Base-by-base conservation (phyloP, 2,888 invertebrate genomes). In the Drymonia ruficornis region DNA sequence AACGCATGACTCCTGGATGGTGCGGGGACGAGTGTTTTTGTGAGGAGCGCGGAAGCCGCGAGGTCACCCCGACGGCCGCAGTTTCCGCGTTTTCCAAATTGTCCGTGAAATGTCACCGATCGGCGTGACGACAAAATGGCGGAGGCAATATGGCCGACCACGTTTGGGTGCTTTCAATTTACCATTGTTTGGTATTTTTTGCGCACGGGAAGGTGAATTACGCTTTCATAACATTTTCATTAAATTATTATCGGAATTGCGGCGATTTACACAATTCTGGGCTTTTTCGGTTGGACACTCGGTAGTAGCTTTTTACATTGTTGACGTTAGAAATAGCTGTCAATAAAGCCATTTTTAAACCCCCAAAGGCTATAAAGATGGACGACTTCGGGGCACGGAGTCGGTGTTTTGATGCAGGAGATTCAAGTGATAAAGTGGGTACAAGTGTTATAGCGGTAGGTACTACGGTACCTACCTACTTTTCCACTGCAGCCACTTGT, bases 31-130 rank as follows among this genome's bases (percentile, higher is more conserved):
- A 53, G 53, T 62, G 76, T 80, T 82, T 81, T 81, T 81, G 74
- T 63, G 7, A 53, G 47, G 49, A 59, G 60, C 55, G 71, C 86
- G 84, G 86, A 85, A 84, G 81, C 52, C 64, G 65, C 81, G 78
- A 84, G 83, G 82, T 56, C 80, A 63, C 59, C 46, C 23, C 53
- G 53, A 44, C 52, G 49, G 52, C 43, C 38, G 29, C 28, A 36
- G 65, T 54, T 83, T 84, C 84, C 84, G 82, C 64, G 75, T 76
- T 79, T 76, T 73, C 79, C 70, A 72, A 74, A 70, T 71, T 75
- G 68, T 70, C 75, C 76, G 78, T 74, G 76, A 76, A 80, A 73
- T 74, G 71, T 70, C 61, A 63, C 63, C 42, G 53, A 61, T 59
- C 66, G 63, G 60, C 77, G 76, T 72, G 74, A 78, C 71, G 69